Conservation (phyloP, 2,797 vertebrate species). For the Smutsia temminckii region DNA sequence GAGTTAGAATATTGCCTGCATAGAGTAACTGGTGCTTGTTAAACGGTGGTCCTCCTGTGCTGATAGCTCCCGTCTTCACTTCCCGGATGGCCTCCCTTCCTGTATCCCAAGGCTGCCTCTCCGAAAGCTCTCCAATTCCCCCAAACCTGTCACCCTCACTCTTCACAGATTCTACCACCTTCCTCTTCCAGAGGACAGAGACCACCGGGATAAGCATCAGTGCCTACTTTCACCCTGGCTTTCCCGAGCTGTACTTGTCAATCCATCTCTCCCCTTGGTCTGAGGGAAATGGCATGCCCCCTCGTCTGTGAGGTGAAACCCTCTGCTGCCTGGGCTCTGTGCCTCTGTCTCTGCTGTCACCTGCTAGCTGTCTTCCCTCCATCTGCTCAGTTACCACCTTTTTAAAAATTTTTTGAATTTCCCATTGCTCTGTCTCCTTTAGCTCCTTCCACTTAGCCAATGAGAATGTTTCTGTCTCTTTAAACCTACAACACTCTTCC, state of each 20-base stretch:
- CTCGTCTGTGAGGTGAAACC: background rate
- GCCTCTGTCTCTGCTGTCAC: background rate
- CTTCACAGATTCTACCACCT: background rate
- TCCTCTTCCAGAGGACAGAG: background rate
- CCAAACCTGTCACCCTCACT: background rate
- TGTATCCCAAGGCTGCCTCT: background rate
- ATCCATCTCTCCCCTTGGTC: background rate
- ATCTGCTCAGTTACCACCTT: background rate
- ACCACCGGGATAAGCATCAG: no score
- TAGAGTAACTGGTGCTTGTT: background rate
- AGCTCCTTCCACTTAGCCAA: background rate
- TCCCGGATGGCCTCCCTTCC: background rate
- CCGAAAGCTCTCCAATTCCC: background rate
- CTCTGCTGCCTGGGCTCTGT: background rate
- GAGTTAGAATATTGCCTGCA: fast-evolving
- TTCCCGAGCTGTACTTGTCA: background rate
- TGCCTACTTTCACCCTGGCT: background rate
- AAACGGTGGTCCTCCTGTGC: fast-evolving
- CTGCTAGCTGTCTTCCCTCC: no score
- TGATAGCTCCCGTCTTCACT: no score
- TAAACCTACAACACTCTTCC: background rate
- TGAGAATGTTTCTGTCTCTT: background rate
- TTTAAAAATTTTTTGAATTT: background rate
- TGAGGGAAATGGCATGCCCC: background rate
- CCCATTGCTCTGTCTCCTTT: background rate